These are phyloP conservation scores for Troilus luridus DNA, from an alignment of 2,888 invertebrate species.

Conservation along the genomic window DNA sequence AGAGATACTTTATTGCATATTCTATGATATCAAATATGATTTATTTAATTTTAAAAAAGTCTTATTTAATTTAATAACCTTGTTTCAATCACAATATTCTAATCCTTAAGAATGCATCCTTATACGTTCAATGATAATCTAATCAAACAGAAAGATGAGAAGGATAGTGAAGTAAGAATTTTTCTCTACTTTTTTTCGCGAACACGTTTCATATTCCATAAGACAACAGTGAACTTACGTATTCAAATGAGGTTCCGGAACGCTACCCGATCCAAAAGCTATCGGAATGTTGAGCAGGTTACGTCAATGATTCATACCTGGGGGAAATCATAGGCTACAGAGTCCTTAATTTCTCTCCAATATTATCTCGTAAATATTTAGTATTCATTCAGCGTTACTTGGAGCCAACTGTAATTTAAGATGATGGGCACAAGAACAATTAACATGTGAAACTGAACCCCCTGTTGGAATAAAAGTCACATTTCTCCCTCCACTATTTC, in stretches of 20 bases:
- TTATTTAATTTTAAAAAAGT: too few species aligned
- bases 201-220: slow-evolving; percentile 6
- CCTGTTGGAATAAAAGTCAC: too few species aligned
- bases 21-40: too few species aligned
- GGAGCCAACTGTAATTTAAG: neutral
- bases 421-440: neutral
- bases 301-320: slow-evolving; percentile 35
- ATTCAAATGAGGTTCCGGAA: slow-evolving; percentile 25
- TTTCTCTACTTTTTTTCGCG: neutral
- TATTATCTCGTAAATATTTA: neutral
- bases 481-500: too few species aligned
- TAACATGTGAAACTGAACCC: neutral
- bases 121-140: neutral
- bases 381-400: neutral
- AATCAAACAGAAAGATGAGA: neutral
- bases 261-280: slow-evolving; percentile 2
- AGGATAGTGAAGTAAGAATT: neutral
- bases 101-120: too few species aligned
- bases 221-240: slow-evolving; percentile 20
- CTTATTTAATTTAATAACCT: too few species aligned
- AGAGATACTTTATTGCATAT: too few species aligned
- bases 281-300: slow-evolving; percentile 22
- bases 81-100: too few species aligned
- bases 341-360: neutral
- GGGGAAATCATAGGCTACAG: slow-evolving; percentile 28